Base-by-base conservation (phyloP, 2,888 invertebrate species). In the Thymelicus sylvestris region DNA sequence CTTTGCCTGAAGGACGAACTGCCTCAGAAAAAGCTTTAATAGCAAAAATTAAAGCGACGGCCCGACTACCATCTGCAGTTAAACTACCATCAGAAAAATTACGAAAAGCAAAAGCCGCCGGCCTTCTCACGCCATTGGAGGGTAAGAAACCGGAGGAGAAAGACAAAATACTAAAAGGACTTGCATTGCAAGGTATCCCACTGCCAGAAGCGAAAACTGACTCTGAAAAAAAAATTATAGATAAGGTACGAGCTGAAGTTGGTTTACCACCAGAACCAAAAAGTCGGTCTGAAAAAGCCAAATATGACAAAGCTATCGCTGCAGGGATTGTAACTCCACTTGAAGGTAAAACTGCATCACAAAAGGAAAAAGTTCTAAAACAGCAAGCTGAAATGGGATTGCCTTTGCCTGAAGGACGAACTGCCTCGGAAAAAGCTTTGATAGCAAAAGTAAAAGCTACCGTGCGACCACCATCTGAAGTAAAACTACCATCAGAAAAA, bases 271-370 rank as follows among this genome's bases (percentile, higher is more conserved):
- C 79, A 10, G 74, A 74, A 64, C 82, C 83, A 0, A 77, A 72
- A 72, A 78, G 79, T 2, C 57, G 72, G 7, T 76, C 80, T 6
- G 77, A 77, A 15, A 84, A 78, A 71, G 70, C 74, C 57, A 83
- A 76, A 62, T 79, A 80, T 55, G 73, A 73, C 5, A 79, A 79
- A 74, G 84, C 83, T 8, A 67, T 76, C 62, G 80, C 79, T 0
- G 77, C 78, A 44, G 84, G 83, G 7, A 39, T 82, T 0, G 62
- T 83, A 0, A 76, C 76, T 7, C 83, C 84, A 1, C 72, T 85
- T 66, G 81, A 81, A 77, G 84, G 80, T 0, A 82, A 71, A 80
- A 0, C 68, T 73, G 4, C 73, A 76, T 15, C 75, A 78, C 66
- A 55, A 24, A 55, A 80, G 77, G 66, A 48, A 3, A 48, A 48